phyloP scores from a whole-genome alignment of 2,888 invertebrate genomes.

The Troides aeacus region DNA sequence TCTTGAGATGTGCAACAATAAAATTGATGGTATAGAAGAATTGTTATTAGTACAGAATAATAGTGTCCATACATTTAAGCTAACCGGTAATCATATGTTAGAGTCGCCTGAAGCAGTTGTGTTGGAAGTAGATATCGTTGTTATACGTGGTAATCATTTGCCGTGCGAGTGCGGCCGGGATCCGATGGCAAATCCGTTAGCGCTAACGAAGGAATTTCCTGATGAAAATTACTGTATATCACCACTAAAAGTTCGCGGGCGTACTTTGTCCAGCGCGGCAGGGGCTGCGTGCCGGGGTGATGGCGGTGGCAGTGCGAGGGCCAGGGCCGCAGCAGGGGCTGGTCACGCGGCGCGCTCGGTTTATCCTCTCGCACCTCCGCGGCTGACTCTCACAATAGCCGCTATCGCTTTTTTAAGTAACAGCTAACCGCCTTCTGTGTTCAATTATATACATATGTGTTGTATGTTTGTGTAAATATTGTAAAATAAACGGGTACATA shows the following conservation, averaged over 20 bases:
- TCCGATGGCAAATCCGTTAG: constrained; percentile 87
- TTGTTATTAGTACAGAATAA: constrained; percentile 85
- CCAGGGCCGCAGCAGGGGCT: constrained; percentile 52
- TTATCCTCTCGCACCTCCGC: constrained; percentile 42
- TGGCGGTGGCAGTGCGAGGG: constrained; percentile 62
- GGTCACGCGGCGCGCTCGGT: constrained; percentile 36
- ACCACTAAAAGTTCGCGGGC: constrained; percentile 89
- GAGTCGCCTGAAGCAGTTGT: constrained; percentile 87
- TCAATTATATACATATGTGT: constrained; percentile 51
- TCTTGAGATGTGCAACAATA: constrained; percentile 90
- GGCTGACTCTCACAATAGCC: constrained; percentile 45
- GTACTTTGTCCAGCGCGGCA: constrained; percentile 82
- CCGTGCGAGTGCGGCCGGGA: constrained; percentile 93
- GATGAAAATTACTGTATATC: constrained; percentile 92
- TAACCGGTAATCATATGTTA: constrained; percentile 91
- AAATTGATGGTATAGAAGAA: constrained; percentile 90
- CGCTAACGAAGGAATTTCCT: constrained; percentile 83
- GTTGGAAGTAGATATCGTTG: constrained; percentile 85
- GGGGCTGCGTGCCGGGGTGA: constrained; percentile 67
- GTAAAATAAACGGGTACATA: constrained; percentile 67
- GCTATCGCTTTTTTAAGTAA: constrained; percentile 62
- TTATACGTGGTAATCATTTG: constrained; percentile 89
- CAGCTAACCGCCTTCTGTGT: constrained; percentile 69
- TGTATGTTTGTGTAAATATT: constrained; percentile 74
- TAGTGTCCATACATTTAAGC: constrained; percentile 84